Conservation (phyloP, 2,888 invertebrate genomes). For the Rugalucina vietnamica region DNA sequence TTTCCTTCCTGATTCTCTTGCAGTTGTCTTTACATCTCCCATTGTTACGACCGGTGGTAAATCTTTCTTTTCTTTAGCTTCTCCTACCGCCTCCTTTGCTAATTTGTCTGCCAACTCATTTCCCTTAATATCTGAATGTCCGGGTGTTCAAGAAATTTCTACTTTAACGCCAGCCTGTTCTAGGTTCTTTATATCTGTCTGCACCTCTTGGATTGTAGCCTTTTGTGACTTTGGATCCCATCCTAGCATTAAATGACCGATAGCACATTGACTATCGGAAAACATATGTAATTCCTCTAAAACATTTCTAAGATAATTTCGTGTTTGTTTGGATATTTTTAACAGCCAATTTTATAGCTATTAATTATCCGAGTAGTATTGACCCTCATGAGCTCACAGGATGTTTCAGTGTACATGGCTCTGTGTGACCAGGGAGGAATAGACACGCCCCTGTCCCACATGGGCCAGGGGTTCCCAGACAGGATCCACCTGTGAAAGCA, state of each 20-base stretch:
- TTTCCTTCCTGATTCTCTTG: neutral
- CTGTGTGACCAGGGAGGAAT: neutral
- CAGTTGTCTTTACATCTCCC: neutral
- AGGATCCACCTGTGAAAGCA: neutral
- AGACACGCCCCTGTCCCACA: too few species aligned
- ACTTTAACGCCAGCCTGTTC: neutral
- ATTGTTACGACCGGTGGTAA: neutral
- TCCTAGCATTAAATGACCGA: neutral
- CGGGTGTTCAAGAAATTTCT: neutral
- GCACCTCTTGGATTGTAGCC: neutral
- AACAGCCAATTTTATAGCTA: neutral
- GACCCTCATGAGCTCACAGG: neutral
- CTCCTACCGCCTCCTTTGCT: neutral
- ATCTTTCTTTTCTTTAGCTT: too few species aligned
- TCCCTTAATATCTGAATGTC: neutral
- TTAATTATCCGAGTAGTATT: neutral
- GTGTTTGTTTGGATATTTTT: neutral
- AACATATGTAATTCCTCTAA: neutral
- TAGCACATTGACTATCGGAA: neutral
- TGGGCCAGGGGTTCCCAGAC: too few species aligned
- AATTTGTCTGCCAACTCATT: neutral
- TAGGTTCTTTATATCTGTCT: neutral
- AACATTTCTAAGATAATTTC: neutral
- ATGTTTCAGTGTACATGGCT: neutral
- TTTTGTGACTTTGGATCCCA: conserved; percentile 5